Evolutionary conservation across 2,113 vertebrate species (phyloP).

Genomic region (Sardina pilchardus): DNA sequence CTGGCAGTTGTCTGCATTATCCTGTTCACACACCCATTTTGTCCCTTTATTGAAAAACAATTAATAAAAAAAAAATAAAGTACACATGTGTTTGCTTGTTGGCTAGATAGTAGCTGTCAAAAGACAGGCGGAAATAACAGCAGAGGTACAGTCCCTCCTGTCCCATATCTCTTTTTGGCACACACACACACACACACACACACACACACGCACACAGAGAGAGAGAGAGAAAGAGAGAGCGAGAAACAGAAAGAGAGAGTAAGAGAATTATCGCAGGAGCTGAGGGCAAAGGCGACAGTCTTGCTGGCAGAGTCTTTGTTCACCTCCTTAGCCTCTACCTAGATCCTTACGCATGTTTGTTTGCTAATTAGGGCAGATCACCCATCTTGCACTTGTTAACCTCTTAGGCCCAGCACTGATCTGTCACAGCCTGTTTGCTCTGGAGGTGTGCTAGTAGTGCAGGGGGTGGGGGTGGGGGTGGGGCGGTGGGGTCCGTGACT

Average conservation of each 20-base stretch:
- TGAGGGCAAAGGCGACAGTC: not conserved
- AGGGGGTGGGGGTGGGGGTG: no score
- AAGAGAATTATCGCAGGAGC: not conserved
- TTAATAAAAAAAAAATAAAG: constrained; percentile 95
- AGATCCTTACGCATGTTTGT: constrained; percentile 2
- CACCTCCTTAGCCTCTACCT: not conserved
- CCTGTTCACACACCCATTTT: constrained; percentile 99
- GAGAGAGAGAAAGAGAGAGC: not conserved
- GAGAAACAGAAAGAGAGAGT: not conserved
- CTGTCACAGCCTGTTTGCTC: not conserved
- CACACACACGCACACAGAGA: constrained; percentile 25
- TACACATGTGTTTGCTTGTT: constrained; percentile 79
- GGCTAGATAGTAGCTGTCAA: constrained; percentile 38
- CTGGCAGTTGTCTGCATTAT: constrained; percentile 99
- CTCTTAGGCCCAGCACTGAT: not conserved
- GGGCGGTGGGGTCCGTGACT: not conserved
- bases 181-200: constrained; percentile 11
- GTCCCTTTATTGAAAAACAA: constrained; percentile 99
- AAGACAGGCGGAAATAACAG: not conserved
- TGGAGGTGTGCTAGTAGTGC: not conserved
- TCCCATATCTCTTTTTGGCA: not conserved
- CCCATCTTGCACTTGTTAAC: not conserved
- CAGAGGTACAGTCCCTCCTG: not conserved
- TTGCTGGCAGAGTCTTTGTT: not conserved
- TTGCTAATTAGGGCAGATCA: constrained; percentile 31